Evolutionary conservation across 2,113 vertebrate genomes (phyloP), one percentile per base, ranked within the genome.

Genomic region (Psophia crepitans): DNA sequence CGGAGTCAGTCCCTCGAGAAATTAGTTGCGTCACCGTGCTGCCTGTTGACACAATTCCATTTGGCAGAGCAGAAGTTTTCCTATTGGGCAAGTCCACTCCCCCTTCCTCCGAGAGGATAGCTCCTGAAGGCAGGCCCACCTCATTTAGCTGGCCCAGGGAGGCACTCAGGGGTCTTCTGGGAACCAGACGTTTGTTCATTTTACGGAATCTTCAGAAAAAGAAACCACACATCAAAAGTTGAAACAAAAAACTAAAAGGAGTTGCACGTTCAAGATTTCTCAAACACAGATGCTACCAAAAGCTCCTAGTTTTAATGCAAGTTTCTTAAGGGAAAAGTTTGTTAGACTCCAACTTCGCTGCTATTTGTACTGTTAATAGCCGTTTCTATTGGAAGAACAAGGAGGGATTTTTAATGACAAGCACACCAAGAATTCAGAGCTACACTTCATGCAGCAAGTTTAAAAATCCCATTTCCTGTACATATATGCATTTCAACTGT

Each of bases 131-230:
- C 70, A 99, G 96, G 95, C 99, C 99, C 95, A 99, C 98, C 94
- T 99, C 98, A 41, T 99, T 99, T 48, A 99, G 98, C 11, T 99
- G 99, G 89, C 98, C 98, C 74, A 99, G 97, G 73, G 99, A 99
- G 90, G 98, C 98, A 96, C 98, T 98, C 96, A 99, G 95, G 41
- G 98, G 98, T 96, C 98, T 98, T 93, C 99, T 98, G 69, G 99
- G 98, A 92, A 98, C 98, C 60, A 99, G 97, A 37, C 99, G 99
- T 87, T 99, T 99, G 96, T 99, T 99, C 99, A 99, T 99, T 97
- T 99, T 99, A 87, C 99, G 99, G 97, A 99, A 99, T 90, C 99
- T 99, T 97, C 43, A 90, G 16, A 78, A 91, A 87, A 85, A 89
- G 48, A 96, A 96, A 32, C 14, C 32, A 76, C 4, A 28, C 6